These are phyloP conservation scores for Penaeus vannamei DNA, from an alignment of 1,140 invertebrate species.

Conservation along the genomic window DNA sequence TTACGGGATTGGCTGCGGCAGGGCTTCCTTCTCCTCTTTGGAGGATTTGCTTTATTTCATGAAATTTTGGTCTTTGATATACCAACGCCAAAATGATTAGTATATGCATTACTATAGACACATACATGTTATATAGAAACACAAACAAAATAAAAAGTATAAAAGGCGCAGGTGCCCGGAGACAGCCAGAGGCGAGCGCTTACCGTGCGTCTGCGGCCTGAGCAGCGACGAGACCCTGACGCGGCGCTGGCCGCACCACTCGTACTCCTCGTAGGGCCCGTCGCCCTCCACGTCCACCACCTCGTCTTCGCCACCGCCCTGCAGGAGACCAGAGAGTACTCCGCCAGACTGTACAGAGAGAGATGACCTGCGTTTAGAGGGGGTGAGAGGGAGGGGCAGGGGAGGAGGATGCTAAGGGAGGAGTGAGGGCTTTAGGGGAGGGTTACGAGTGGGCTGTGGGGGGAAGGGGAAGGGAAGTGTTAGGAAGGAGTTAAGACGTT, in stretches of 20 bases:
- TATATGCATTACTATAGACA: no score
- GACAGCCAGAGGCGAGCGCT: no score
- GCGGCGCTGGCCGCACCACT: constrained; percentile 63
- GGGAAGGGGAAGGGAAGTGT: not conserved
- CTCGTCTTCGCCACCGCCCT: constrained; percentile 57
- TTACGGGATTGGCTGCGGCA: no score
- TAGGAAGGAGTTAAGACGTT: no score
- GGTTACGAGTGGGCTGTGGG: not conserved
- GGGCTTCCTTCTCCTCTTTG: no score
- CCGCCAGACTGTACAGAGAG: constrained; percentile 48
- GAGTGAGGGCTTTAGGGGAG: no score
- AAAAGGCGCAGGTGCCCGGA: no score
- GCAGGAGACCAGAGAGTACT: constrained; percentile 29
- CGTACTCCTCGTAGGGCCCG: constrained; percentile 63
- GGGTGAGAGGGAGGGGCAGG: not conserved
- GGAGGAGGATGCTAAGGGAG: not conserved
- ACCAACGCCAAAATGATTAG: no score
- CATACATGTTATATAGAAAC: no score
- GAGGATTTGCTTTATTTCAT: no score
- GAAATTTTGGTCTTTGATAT: no score
- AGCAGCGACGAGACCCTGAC: constrained; percentile 49
- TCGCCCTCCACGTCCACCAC: constrained; percentile 67
- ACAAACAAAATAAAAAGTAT: no score
- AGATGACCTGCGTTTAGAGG: not conserved
- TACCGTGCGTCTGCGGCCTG: constrained; percentile 44